These are phyloP conservation scores for Bovichtus diacanthus DNA, from an alignment of 2,797 vertebrate genomes.

Conservation along the genomic window DNA sequence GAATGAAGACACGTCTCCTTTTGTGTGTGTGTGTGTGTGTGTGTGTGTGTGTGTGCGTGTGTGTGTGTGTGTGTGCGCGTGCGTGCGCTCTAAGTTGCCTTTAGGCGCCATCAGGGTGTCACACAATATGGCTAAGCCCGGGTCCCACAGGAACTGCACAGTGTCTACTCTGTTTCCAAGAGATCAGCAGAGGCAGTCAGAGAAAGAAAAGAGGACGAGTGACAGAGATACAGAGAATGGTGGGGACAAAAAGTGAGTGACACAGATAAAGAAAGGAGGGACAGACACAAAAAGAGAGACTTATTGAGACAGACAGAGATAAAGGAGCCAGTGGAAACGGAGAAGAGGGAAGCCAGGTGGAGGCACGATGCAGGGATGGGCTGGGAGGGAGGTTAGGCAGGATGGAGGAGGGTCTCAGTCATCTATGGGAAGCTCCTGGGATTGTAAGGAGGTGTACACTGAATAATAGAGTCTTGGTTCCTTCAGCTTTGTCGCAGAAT, in stretches of 20 bases:
- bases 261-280: conserved; percentile 31
- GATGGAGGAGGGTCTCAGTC: conserved; percentile 7
- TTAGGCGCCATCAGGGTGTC: conserved; percentile 67
- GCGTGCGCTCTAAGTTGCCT: conserved; percentile 38
- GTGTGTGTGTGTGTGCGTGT: conserved; percentile 18
- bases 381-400: conserved; percentile 6
- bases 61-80: conserved; percentile 2
- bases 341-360: conserved; percentile 5
- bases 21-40: conserved; percentile 14
- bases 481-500: conserved; percentile 33
- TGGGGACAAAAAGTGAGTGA: conserved; percentile 51
- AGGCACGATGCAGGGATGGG: conserved; percentile 5
- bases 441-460: conserved; percentile 12
- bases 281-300: conserved; percentile 38
- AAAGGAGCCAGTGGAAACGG: conserved; percentile 4
- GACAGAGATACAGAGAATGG: conserved; percentile 24
- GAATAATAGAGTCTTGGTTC: conserved; percentile 26
- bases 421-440: conserved; percentile 13
- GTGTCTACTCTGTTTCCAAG: conserved; percentile 63
- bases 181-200: conserved; percentile 57
- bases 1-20: conserved; percentile 22
- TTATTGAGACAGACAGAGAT: conserved; percentile 15
- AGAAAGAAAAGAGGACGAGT: conserved; percentile 21
- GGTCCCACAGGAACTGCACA: conserved; percentile 61
- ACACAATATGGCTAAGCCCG: conserved; percentile 67